These are phyloP conservation scores for Monoplex corrugatus DNA, from an alignment of 2,888 invertebrate genomes.

Conservation along the genomic window DNA sequence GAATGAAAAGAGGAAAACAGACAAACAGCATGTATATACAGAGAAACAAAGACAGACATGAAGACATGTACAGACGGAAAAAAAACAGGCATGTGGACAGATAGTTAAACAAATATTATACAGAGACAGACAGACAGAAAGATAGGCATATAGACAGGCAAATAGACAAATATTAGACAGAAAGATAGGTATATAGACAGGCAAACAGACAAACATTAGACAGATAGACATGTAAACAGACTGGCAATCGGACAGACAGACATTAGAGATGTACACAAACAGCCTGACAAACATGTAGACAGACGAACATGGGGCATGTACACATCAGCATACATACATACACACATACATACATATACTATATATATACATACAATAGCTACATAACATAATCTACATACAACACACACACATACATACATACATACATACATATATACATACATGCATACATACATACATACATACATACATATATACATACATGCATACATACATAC, in stretches of 20 bases:
- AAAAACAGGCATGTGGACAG: no score
- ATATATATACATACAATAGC: not conserved
- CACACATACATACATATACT: not conserved
- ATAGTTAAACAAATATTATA: no score
- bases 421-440: not conserved
- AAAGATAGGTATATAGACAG: not conserved
- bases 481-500: not conserved
- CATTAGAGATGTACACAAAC: not conserved
- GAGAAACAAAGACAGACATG: not conserved
- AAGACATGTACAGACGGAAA: no score
- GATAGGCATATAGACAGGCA: no score
- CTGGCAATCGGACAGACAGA: no score
- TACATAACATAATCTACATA: no score
- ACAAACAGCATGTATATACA: no score
- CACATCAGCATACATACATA: not conserved
- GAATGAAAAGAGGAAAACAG: not conserved
- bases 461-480: not conserved
- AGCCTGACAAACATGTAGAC: not conserved
- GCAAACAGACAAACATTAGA: not conserved
- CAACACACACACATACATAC: conserved; percentile 1
- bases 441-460: not conserved
- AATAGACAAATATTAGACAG: not conserved
- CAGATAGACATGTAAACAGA: no score
- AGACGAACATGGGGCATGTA: no score
- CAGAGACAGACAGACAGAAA: no score